Evolutionary conservation across 30 jellyfish, hydroid and myxozoan genomes (phyloP).

Genomic region (Aurelia sp.): DNA sequence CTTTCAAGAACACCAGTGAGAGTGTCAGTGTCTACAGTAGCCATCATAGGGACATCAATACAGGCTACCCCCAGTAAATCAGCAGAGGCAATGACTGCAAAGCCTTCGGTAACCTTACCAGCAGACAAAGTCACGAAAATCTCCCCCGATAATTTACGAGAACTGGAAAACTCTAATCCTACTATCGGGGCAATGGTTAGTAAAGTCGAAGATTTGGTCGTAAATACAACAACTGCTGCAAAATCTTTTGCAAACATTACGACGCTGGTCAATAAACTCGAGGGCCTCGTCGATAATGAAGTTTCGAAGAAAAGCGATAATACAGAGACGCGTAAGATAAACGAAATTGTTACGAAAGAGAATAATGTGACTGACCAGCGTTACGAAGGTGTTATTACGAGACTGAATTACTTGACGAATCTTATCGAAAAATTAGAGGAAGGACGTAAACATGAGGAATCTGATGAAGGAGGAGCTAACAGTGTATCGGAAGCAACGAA

Average conservation of each 20-base stretch:
- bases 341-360: constrained; percentile 29
- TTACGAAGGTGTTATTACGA: constrained; percentile 38
- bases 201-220: constrained; percentile 51
- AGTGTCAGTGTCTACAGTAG: not conserved
- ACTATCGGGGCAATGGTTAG: constrained; percentile 51
- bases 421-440: constrained; percentile 40
- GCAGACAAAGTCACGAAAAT: not conserved
- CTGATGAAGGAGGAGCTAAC: not conserved
- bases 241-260: constrained; percentile 52
- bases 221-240: constrained; percentile 57
- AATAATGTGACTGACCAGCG: constrained; percentile 42
- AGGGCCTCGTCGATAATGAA: constrained; percentile 38
- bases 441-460: not conserved
- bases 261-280: constrained; percentile 33
- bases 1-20: not conserved
- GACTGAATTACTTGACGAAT: constrained; percentile 57
- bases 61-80: not conserved
- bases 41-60: not conserved
- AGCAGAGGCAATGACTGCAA: too few species aligned
- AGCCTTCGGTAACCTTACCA: too few species aligned
- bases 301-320: not conserved
- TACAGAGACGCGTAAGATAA: constrained; percentile 26
- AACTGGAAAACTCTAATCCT: not conserved
- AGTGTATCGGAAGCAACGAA: not conserved
- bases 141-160: not conserved